Conservation (phyloP, 2,797 vertebrate genomes). For the Holocentrus rufus region DNA sequence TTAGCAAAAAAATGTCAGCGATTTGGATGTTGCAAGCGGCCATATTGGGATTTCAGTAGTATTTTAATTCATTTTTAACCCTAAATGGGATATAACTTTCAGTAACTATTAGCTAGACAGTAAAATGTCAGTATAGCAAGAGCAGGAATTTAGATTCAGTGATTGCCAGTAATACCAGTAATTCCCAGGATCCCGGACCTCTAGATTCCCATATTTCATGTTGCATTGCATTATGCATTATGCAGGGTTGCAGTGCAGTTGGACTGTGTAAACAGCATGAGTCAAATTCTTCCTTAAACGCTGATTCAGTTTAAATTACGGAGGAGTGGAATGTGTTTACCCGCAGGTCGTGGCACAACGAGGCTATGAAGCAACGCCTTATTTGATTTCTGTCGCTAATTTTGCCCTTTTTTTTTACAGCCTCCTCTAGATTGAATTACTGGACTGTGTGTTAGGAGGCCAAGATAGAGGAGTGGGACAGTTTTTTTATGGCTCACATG, state of each 20-base stretch:
- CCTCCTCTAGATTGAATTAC: conserved; percentile 20
- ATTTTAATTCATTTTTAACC: too few species aligned
- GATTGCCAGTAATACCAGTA: too few species aligned
- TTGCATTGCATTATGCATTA: background rate
- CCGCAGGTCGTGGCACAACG: conserved; percentile 13
- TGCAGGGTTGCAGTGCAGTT: background rate
- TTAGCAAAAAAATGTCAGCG: too few species aligned
- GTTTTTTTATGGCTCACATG: conserved; percentile 20
- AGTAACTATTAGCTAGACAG: too few species aligned
- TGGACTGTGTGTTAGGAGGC: conserved; percentile 6
- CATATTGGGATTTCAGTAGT: too few species aligned
- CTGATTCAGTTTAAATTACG: conserved; percentile 8
- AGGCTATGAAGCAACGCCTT: conserved; percentile 7
- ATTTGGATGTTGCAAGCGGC: too few species aligned
- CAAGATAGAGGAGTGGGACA: background rate
- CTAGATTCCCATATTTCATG: background rate
- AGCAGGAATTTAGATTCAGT: too few species aligned
- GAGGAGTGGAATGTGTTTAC: conserved; percentile 29
- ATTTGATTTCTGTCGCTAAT: conserved; percentile 19
- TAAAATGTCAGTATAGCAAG: too few species aligned
- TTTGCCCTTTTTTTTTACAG: background rate
- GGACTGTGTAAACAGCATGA: conserved; percentile 7
- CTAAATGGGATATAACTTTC: too few species aligned
- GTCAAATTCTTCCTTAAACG: conserved; percentile 1
- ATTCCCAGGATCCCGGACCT: too few species aligned